A percentile compares a stretch with the other conserved stretches of the same genome.
Conservation (phyloP, 2,113 vertebrate genomes). For the Leucosticte australis region DNA sequence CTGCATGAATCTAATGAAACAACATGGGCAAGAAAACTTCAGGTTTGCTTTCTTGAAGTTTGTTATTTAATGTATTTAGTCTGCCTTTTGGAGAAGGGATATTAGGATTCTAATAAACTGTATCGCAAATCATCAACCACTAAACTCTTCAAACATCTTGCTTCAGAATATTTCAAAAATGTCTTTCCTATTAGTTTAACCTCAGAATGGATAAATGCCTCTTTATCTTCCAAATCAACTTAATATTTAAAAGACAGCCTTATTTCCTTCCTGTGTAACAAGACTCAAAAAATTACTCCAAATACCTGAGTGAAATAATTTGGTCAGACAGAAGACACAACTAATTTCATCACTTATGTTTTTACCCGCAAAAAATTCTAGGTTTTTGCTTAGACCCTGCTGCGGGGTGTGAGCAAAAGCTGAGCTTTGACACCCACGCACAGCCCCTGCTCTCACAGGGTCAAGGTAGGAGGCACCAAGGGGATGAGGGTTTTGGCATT, state of each 20-base stretch:
- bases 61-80: background rate
- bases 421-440: background rate
- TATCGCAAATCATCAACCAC: background rate
- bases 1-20: background rate
- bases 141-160: background rate
- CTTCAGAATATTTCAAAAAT: background rate
- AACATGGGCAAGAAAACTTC: background rate
- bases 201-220: background rate
- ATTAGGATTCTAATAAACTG: background rate
- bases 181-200: background rate
- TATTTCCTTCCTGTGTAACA: conserved; percentile 4
- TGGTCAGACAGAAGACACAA: background rate
- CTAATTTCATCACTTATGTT: background rate
- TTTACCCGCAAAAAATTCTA: background rate
- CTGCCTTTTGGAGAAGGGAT: background rate
- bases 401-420: background rate
- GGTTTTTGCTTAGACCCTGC: background rate
- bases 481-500: background rate
- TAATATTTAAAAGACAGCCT: background rate
- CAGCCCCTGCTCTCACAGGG: background rate
- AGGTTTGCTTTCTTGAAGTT: background rate
- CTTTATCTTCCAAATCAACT: background rate
- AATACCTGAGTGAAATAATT: background rate
- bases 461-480: fast-evolving
- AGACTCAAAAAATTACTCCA: background rate